These are phyloP conservation scores for Macaca nemestrina DNA, from an alignment of 2,113 vertebrate species.

Conservation along the genomic window DNA sequence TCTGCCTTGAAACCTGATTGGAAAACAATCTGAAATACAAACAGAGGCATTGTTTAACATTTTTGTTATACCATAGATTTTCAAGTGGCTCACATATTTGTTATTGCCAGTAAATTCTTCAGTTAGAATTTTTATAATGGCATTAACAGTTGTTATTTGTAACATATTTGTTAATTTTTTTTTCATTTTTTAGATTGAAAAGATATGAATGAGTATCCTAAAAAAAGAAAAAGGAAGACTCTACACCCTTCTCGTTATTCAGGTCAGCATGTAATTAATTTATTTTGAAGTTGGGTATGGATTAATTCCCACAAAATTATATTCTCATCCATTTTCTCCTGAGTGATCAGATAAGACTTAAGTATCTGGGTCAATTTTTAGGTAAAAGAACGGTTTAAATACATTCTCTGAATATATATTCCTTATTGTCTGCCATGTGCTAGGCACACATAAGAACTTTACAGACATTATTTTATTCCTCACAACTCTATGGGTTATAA, in stretches of 20 bases:
- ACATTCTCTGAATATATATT: not conserved
- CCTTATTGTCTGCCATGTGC: not conserved
- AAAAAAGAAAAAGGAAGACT: constrained; percentile 90
- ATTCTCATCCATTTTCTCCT: constrained; percentile 29
- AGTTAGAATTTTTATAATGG: constrained; percentile 22
- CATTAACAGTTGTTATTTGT: constrained; percentile 9
- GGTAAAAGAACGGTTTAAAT: constrained; percentile 23
- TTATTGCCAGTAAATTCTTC: constrained; percentile 12
- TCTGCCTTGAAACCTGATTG: not conserved
- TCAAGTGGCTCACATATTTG: not conserved
- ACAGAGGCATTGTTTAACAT: not conserved
- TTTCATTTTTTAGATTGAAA: constrained; percentile 73
- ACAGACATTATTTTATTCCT: not conserved
- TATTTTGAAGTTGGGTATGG: constrained; percentile 42
- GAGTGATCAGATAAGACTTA: constrained; percentile 33
- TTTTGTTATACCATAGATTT: not conserved
- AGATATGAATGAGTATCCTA: constrained; percentile 90
- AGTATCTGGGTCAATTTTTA: constrained; percentile 11
- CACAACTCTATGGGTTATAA: not conserved
- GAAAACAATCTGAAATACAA: constrained; percentile 27
- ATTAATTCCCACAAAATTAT: constrained; percentile 12
- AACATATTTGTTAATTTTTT: not conserved
- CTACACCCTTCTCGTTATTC: constrained; percentile 89
- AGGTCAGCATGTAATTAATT: constrained; percentile 76
- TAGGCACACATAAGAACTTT: not conserved